These are phyloP conservation scores for Myotis brandtii DNA, from an alignment of 2,113 vertebrate genomes.

Conservation along the genomic window DNA sequence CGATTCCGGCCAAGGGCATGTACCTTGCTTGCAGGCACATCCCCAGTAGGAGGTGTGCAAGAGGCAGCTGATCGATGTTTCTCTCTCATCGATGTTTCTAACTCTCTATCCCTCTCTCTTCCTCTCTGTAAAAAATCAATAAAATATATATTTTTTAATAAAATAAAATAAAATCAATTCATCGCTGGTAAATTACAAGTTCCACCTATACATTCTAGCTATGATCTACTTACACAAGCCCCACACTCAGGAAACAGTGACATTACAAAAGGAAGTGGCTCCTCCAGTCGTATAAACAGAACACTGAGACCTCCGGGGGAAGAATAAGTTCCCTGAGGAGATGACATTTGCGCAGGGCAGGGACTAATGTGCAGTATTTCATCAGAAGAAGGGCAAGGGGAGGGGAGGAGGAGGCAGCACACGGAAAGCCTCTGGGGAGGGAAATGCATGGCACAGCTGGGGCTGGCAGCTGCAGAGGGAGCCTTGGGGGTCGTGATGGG, in stretches of 20 bases:
- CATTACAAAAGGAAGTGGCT: not conserved
- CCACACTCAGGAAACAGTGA: not conserved
- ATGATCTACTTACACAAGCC: not conserved
- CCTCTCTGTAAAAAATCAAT: no score
- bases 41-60: no score
- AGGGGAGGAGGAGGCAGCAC: not conserved
- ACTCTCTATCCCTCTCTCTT: no score
- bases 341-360: not conserved
- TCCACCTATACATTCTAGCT: not conserved
- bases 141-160: no score
- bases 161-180: not conserved
- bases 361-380: not conserved
- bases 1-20: no score
- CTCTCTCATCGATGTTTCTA: no score
- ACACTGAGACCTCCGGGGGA: not conserved
- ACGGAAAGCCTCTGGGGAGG: not conserved
- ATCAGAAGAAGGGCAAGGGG: not conserved
- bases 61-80: no score
- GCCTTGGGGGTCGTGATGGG: accelerated
- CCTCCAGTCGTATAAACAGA: not conserved
- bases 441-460: not conserved
- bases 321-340: not conserved
- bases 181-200: not conserved
- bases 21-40: no score
- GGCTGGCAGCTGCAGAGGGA: not conserved